A percentile compares a stretch with the other conserved stretches of the same genome.
phyloP scores from a whole-genome alignment of 2,797 vertebrate genomes.

The Ambastaia sidthimunki region DNA sequence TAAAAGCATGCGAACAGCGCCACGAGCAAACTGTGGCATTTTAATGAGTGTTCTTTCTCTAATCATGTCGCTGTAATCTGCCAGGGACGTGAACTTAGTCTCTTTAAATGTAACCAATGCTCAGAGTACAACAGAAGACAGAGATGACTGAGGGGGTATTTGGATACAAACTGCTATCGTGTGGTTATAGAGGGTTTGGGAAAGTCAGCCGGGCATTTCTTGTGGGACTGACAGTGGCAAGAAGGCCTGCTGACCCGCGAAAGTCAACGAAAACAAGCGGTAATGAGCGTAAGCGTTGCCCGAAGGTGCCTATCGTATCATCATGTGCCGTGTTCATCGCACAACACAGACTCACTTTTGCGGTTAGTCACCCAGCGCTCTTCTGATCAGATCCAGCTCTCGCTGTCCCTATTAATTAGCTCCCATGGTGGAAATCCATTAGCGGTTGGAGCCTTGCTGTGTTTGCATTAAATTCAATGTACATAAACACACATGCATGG shows the following conservation, averaged over 20 bases:
- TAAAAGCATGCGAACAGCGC: slow-evolving; percentile 50
- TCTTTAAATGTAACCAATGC: slow-evolving; percentile 41
- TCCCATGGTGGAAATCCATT: slow-evolving; percentile 62
- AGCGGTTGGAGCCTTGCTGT: slow-evolving; percentile 54
- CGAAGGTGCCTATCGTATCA: slow-evolving; percentile 47
- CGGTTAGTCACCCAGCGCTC: slow-evolving; percentile 38
- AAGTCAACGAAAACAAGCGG: slow-evolving; percentile 41
- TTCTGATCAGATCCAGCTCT: slow-evolving; percentile 57
- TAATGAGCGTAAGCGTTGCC: slow-evolving; percentile 53
- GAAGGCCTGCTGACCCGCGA: slow-evolving; percentile 36
- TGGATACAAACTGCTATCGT: not conserved
- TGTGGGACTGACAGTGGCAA: not conserved
- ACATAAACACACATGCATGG: slow-evolving; percentile 45
- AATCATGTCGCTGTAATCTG: slow-evolving; percentile 47
- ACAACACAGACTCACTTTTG: slow-evolving; percentile 3
- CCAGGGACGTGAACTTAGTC: slow-evolving; percentile 40
- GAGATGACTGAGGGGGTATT: slow-evolving; percentile 23
- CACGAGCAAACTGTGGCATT: slow-evolving; percentile 48
- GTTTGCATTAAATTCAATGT: slow-evolving; percentile 60
- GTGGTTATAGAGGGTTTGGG: not conserved
- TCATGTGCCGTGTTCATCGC: slow-evolving; percentile 17
- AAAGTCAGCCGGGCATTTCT: slow-evolving; percentile 22
- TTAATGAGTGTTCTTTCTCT: slow-evolving; percentile 47
- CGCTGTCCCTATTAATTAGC: slow-evolving; percentile 62
- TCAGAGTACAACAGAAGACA: slow-evolving; percentile 33